phyloP scores from a whole-genome alignment of 2,113 vertebrate genomes.

The Cavia aperea region DNA sequence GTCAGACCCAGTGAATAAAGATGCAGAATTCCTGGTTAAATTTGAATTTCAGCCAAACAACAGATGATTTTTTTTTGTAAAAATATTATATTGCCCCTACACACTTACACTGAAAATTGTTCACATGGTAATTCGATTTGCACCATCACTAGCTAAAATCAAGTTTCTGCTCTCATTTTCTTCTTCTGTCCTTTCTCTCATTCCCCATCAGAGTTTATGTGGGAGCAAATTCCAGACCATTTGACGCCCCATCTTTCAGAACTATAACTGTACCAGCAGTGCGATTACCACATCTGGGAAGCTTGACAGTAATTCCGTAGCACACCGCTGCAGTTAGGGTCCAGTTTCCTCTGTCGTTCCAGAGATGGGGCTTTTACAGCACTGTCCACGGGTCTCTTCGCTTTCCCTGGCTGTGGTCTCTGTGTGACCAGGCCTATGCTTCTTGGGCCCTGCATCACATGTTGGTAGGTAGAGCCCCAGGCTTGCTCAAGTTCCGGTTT shows the following conservation, averaged over 20 bases:
- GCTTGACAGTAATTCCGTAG: background rate
- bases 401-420: background rate
- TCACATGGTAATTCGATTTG: background rate
- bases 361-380: background rate
- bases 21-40: background rate
- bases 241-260: background rate
- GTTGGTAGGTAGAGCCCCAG: background rate
- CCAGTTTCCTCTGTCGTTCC: background rate
- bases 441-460: background rate
- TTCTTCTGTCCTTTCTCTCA: too few relatives aligned
- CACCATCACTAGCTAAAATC: too few relatives aligned
- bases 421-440: background rate
- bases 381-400: background rate
- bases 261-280: background rate
- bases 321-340: background rate
- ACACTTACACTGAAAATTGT: accelerated
- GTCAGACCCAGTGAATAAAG: background rate
- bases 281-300: background rate
- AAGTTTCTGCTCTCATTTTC: background rate
- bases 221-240: background rate
- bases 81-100: too few relatives aligned
- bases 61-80: background rate
- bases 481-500: background rate
- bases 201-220: background rate
- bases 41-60: background rate